These are phyloP conservation scores for Alcis repandata DNA, from an alignment of 2,888 invertebrate species.

Conservation along the genomic window DNA sequence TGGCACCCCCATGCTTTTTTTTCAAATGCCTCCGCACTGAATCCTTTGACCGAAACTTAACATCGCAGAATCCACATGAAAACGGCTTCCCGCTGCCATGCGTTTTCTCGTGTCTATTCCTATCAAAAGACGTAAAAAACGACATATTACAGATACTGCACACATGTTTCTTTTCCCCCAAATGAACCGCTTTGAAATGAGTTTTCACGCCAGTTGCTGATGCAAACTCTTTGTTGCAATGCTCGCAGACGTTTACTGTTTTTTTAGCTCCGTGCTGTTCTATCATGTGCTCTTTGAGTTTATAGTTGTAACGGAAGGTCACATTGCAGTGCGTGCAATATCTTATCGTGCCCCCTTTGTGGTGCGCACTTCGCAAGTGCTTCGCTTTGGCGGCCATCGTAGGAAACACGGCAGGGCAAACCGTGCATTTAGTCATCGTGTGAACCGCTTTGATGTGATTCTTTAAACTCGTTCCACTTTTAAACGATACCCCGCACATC, in stretches of 20 bases:
- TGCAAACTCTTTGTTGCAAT: conserved; percentile 60
- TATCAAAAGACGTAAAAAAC: conserved; percentile 63
- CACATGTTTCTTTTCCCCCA: conserved; percentile 57
- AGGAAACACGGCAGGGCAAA: conserved; percentile 56
- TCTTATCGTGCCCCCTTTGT: conserved; percentile 34
- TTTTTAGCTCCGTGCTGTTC: conserved; percentile 56
- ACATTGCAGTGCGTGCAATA: conserved; percentile 53
- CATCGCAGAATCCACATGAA: conserved; percentile 59
- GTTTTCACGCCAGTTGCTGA: conserved; percentile 53
- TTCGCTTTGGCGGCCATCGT: conserved; percentile 37
- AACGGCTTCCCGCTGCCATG: conserved; percentile 59
- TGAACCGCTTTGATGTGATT: conserved; percentile 58
- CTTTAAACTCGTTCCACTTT: conserved; percentile 59
- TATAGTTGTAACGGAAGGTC: conserved; percentile 56
- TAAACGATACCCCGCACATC: conserved; percentile 60
- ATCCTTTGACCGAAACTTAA: conserved; percentile 63
- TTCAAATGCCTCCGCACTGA: conserved; percentile 61
- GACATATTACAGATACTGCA: conserved; percentile 58
- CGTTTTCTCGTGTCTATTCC: conserved; percentile 60
- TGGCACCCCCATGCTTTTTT: conserved; percentile 52
- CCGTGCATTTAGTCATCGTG: conserved; percentile 57
- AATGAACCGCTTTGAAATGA: conserved; percentile 60
- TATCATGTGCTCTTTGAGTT: conserved; percentile 55
- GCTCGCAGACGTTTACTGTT: conserved; percentile 49
- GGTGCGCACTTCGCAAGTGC: conserved; percentile 49